A percentile compares a stretch with the other conserved stretches of the same genome.
Conservation (phyloP, 2,888 invertebrate species). For the Stictocephala bisonia region DNA sequence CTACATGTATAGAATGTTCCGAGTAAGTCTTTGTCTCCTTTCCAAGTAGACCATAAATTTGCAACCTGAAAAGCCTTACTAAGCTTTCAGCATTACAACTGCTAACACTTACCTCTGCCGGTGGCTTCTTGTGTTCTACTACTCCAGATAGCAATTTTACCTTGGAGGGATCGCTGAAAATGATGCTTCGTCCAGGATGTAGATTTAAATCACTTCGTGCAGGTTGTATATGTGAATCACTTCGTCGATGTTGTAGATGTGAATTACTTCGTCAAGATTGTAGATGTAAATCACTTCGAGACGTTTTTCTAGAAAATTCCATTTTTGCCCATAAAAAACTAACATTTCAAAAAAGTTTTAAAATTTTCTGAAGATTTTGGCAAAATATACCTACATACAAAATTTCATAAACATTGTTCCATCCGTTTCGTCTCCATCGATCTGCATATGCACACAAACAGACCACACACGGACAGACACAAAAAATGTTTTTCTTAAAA, state of each 20-base stretch:
- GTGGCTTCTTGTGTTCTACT: constrained; percentile 11
- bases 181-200: constrained; percentile 59
- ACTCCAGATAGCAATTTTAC: constrained; percentile 59
- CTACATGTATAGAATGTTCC: constrained; percentile 58
- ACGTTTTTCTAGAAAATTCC: no score
- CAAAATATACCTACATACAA: no score
- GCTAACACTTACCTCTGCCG: constrained; percentile 41
- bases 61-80: constrained; percentile 62
- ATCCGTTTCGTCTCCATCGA: no score
- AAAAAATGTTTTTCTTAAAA: no score
- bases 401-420: no score
- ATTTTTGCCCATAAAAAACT: no score
- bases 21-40: constrained; percentile 58
- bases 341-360: no score
- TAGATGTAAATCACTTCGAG: no score
- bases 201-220: constrained; percentile 47
- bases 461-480: no score
- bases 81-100: constrained; percentile 54
- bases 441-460: no score
- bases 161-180: constrained; percentile 52
- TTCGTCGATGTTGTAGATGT: constrained; percentile 58
- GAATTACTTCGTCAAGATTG: no score
- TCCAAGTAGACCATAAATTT: constrained; percentile 62
- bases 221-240: constrained; percentile 54
- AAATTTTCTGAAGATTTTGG: no score